Evolutionary conservation across 2,797 vertebrate genomes (phyloP), one percentile per base, ranked within the genome.

Genomic region (Amazonetta brasiliensis): DNA sequence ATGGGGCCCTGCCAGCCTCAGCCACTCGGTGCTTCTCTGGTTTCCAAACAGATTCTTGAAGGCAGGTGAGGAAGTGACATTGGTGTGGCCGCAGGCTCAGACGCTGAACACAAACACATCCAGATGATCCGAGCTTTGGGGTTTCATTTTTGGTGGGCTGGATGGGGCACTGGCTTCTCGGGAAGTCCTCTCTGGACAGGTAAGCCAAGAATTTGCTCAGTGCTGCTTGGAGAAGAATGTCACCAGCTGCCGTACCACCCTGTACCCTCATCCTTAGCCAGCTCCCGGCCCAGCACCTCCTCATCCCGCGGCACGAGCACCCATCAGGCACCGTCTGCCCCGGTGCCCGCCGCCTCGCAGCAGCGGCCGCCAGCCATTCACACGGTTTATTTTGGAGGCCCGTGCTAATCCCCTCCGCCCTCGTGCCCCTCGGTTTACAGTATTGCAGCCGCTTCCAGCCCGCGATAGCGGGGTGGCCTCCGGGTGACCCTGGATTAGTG

Each of bases 401-500:
- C 1, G 1, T 3, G 9, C 54, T 90, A 68, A 81, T 66, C 91
- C 86, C 64, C 84, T 71, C 77, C 0, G 0, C 68, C 76, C 86
- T 83, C 5, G 0, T 1, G 2, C 48, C 63, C 66, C 77, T 87
- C 6, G 1, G 6, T 88, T 96, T 95, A 89, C 68, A 87, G 63
- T 9, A 90, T 35, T 4, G 0, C 88, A 95, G 95, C 90, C 11
- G 35, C 87, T 78, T 89, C 87, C 96, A 97, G 80, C 89, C 21
- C 39, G 84, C 1, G 31, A 97, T 97, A 96, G 95, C 0, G 9
- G 73, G 26, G 50, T 87, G 95, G 87, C 97, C 89, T 59, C 84
- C 4, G 35, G 50, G 73, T 95, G 94, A 97, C 97, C 97, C 81
- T 68, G 82, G 74, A 79, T 97, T 83, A 94, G 87, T 91, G 81